A percentile compares a stretch with the other conserved stretches of the same genome.
Conservation (phyloP, 2,113 vertebrate genomes). For the Coturnix japonica region DNA sequence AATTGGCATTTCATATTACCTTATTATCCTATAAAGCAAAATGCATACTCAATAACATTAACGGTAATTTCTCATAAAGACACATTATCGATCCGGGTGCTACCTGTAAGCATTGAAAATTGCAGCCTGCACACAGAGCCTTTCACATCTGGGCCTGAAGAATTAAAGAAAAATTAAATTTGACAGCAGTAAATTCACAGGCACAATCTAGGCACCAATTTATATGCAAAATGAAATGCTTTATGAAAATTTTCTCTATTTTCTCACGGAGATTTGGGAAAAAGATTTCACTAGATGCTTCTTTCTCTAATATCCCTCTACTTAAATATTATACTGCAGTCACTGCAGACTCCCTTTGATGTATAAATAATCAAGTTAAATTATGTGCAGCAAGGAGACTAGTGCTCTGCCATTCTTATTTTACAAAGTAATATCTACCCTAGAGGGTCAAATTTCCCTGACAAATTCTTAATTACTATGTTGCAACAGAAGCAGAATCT, state of each 20-base stretch:
- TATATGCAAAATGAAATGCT: slow-evolving; percentile 97
- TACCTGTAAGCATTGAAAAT: slow-evolving; percentile 95
- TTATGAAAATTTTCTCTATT: slow-evolving; percentile 89
- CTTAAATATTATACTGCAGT: slow-evolving; percentile 92
- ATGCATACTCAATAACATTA: slow-evolving; percentile 97
- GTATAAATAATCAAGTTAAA: slow-evolving; percentile 99
- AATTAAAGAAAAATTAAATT: slow-evolving; percentile 99
- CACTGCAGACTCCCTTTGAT: slow-evolving; percentile 92
- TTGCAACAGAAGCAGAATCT: slow-evolving; percentile 93
- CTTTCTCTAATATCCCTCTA: slow-evolving; percentile 83
- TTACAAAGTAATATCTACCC: slow-evolving; percentile 99
- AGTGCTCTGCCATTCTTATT: slow-evolving; percentile 91
- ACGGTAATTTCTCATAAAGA: slow-evolving; percentile 97
- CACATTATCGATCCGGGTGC: slow-evolving; percentile 94
- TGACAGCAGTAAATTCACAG: slow-evolving; percentile 97
- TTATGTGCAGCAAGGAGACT: slow-evolving; percentile 89
- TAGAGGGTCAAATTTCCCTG: slow-evolving; percentile 99
- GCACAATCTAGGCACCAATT: slow-evolving; percentile 89
- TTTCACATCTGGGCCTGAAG: slow-evolving; percentile 91
- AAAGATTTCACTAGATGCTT: slow-evolving; percentile 81
- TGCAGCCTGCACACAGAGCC: slow-evolving; percentile 88
- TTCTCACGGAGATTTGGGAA: slow-evolving; percentile 86
- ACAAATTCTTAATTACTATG: slow-evolving; percentile 98
- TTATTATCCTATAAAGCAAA: slow-evolving; percentile 92
- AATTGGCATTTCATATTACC: slow-evolving; percentile 98